Conservation (phyloP, 1,140 invertebrate genomes). For the Druon quercuslanigerum region DNA sequence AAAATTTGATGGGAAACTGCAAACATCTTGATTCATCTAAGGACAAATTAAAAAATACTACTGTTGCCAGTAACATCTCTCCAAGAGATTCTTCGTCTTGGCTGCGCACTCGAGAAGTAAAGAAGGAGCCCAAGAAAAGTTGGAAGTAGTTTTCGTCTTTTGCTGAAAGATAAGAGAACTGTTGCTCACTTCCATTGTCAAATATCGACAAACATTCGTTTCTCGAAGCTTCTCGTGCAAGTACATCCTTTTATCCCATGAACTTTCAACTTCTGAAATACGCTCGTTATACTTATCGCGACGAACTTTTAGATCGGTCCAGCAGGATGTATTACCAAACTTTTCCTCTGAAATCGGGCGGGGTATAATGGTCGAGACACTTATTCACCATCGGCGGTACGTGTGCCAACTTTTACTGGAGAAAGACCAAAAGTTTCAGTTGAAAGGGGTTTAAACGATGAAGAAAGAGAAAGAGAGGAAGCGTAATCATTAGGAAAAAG, state of each 20-base stretch:
- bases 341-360: constrained; percentile 48
- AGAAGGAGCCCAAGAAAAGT: background rate
- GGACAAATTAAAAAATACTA: constrained; percentile 11
- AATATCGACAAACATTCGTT: constrained; percentile 4
- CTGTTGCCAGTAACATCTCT: background rate
- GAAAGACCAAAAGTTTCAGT: constrained; percentile 68
- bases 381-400: constrained; percentile 66
- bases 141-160: background rate
- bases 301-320: constrained; percentile 57
- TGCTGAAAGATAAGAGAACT: background rate
- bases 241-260: constrained; percentile 7
- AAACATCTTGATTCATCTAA: background rate
- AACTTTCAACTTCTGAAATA: constrained; percentile 38
- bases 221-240: background rate
- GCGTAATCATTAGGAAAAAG: constrained; percentile 67
- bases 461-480: constrained; percentile 29
- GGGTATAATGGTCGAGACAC: constrained; percentile 67
- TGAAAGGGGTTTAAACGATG: constrained; percentile 24
- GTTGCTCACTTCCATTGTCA: constrained; percentile 1
- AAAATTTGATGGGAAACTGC: no score
- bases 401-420: constrained; percentile 72
- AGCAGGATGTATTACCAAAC: constrained; percentile 61
- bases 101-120: background rate
- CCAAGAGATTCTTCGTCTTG: background rate
- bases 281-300: constrained; percentile 42